Base-by-base conservation (phyloP, 2,888 invertebrate genomes). In the Norana najaformis region DNA sequence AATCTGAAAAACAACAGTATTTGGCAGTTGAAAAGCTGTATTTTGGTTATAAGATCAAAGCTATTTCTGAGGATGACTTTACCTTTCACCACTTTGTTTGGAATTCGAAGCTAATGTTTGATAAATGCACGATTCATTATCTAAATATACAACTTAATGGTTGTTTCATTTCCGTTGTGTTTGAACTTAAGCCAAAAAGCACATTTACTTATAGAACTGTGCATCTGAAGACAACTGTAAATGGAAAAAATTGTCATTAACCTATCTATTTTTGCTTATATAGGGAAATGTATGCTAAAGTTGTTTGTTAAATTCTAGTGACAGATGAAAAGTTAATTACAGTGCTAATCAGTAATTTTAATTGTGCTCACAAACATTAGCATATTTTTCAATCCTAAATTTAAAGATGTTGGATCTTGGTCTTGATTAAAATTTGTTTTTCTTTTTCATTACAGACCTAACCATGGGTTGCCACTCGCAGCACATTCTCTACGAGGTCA, bases 381-480 rank as follows among this genome's bases (percentile, higher is more conserved):
- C 69, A n/a, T 53, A 53, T 53, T 53, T 53, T 6, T 53, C 53
- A 53, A 53, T 53, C 30, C 23, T 6, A 53, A n/a, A n/a, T n/a
- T n/a, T n/a, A n/a, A 23, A 23, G 47, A 30, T 1, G 30, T 53
- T 53, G 53, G 23, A 4, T 83, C 36, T 36, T 85, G 18, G 35
- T 36, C 5, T 85, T 85, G 36, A 35, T 85, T 35, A 85, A 23
- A 85, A 16, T 83, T 34, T 83, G 13, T 36, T 16, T 13, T 30
- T 36, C 35, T 18, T 36, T 36, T 36, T 36, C 37, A 36, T 14
- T 85, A 85, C 6, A 23, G 37, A 85, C 35, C 18, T 8, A 36
- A 36, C 36, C 35, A 85, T 85, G 85, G 85, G 85, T 85, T 85
- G 85, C 85, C 85, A 36, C 20, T 85, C 8, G 36, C 85, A 36